Evolutionary conservation across 1,140 invertebrate species (phyloP).

Genomic region (Orchestia grillus): DNA sequence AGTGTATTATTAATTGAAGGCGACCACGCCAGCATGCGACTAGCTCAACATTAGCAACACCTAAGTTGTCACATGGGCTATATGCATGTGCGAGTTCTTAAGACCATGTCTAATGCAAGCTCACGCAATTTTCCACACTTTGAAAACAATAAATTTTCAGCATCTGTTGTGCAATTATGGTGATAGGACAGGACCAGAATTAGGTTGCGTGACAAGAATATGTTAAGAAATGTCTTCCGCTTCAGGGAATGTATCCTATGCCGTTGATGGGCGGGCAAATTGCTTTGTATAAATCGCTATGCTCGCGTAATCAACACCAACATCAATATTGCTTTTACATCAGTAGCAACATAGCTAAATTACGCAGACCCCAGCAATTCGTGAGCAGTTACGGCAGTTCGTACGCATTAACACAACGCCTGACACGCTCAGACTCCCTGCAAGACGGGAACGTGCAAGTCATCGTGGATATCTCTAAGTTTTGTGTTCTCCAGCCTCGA

Average conservation of each 20-base stretch:
- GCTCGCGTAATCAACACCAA: constrained; percentile 29
- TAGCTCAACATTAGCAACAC: not conserved
- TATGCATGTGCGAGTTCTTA: not conserved
- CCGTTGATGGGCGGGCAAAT: not conserved
- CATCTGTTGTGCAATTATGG: not conserved
- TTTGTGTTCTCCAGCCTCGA: not conserved
- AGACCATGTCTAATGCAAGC: not conserved
- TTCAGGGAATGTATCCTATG: not conserved
- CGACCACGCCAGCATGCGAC: not conserved
- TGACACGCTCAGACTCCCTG: not conserved
- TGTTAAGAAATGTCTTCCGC: not conserved
- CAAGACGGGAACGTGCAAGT: not conserved
- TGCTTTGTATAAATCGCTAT: constrained; percentile 24
- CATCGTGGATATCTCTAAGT: constrained; percentile 1
- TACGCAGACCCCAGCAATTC: not conserved
- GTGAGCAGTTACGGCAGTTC: constrained; percentile 22
- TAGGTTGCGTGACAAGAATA: constrained; percentile 7
- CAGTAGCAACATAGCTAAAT: constrained; percentile 3
- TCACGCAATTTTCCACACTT: not conserved
- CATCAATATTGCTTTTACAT: constrained; percentile 44
- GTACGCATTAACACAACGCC: not conserved
- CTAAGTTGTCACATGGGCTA: not conserved
- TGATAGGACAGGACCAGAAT: not conserved
- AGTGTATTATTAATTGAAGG: not conserved
- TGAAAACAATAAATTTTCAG: not conserved